Percentiles rank a stretch among this genome's conserved stretches.
Evolutionary conservation across 2,797 vertebrate genomes (phyloP).

Genomic region (Chaenodraco wilsoni): DNA sequence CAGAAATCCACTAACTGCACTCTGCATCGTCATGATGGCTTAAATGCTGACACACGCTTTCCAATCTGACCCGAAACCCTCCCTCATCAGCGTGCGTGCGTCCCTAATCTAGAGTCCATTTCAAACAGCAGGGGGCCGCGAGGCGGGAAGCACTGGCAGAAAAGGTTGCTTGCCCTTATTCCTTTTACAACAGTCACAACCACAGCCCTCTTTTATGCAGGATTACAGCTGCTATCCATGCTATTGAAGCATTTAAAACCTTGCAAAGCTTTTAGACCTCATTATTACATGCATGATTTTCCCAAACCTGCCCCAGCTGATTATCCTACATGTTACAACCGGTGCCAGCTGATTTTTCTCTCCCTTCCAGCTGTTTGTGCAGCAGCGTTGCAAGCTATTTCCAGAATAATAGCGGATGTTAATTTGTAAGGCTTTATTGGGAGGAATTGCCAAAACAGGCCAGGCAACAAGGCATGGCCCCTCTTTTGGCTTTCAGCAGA

Average conservation of each 20-base stretch:
- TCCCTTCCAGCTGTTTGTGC: conserved; percentile 76
- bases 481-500: conserved; percentile 66
- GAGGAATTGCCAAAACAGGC: conserved; percentile 69
- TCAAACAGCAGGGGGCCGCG: conserved; percentile 19
- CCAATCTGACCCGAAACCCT: conserved; percentile 28
- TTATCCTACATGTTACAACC: conserved; percentile 70
- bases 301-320: conserved; percentile 72
- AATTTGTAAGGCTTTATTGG: conserved; percentile 79
- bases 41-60: conserved; percentile 31
- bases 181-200: conserved; percentile 67
- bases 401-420: conserved; percentile 80
- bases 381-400: conserved; percentile 77
- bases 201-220: conserved; percentile 70
- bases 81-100: neutral
- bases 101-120: conserved; percentile 8
- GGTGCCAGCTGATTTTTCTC: conserved; percentile 73
- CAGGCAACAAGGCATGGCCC: conserved; percentile 60
- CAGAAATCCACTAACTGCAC: neutral
- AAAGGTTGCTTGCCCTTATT: conserved; percentile 56
- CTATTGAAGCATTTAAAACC: conserved; percentile 67
- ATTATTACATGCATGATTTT: conserved; percentile 72
- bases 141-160: conserved; percentile 35
- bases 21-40: neutral
- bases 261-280: conserved; percentile 69
- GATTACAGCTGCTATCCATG: conserved; percentile 71